Evolutionary conservation across 2,888 invertebrate species (phyloP), one percentile per base, ranked within the genome.

Genomic region (Erebia epiphron): DNA sequence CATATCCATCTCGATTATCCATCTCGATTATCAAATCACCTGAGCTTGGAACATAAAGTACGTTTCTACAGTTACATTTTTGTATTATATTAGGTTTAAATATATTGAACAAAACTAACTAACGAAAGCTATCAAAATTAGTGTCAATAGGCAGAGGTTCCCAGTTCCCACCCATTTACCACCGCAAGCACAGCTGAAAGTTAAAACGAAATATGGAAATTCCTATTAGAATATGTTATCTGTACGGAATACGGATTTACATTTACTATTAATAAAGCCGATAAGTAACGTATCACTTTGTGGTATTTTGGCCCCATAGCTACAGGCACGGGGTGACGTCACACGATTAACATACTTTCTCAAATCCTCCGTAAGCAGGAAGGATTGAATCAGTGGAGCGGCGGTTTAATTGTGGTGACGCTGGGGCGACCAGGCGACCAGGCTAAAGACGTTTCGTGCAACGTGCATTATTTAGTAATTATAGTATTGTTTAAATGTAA

Each of bases 381-480:
- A 68, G 75, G 72, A 70, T 74, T 64, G 75, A 69, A 79, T 80
- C 79, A 77, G 78, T 69, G 73, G 78, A 77, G 78, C 67, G 75
- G 78, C 67, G 75, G 77, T 79, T 80, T 79, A 80, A 81, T 82
- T 81, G 80, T 75, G 77, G 58, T 73, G 77, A 26, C 71, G 70
- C 62, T 18, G 10, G 10, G n/a, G 50, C 14, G 1, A 52, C 52
- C 52, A 52, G n/a, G 50, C 14, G 1, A 52, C 52, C 52, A 52
- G 8, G 7, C 52, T n/a, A 52, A 8, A 52, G 1, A 16, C n/a
- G n/a, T 50, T 50, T 50, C 14, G 7, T 14, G 50, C 4, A 14
- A 26, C 26, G 26, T 1, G 26, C 26, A 26, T 26, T 26, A 26
- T 26, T 26, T 26, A 21, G n/a, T n/a, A n/a, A n/a, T 7, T 50